Evolutionary conservation across 2,888 invertebrate genomes (phyloP), one percentile per base, ranked within the genome.

Genomic region (Melanotus villosus): DNA sequence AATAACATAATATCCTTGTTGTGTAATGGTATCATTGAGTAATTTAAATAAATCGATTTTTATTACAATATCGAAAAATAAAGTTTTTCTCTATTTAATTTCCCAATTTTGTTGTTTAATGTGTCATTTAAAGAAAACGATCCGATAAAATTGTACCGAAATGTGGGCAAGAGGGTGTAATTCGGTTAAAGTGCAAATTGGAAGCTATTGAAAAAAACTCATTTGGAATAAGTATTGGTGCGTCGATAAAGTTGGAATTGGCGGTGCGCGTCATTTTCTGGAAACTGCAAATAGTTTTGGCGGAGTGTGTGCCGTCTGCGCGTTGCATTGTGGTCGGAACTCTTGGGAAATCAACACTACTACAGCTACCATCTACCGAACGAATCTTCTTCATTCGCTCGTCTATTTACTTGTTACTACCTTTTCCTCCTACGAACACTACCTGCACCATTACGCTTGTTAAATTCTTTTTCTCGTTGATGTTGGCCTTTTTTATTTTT

Each of bases 271-370:
- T 75, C 74, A 76, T 74, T 76, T 71, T 54, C 75, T 41, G 65
- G 73, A 77, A 77, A 77, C 76, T 77, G 76, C 75, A 77, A 77
- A 77, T 77, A 74, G 74, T 74, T 75, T 72, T 72, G 68, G 72
- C 74, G 70, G 68, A 52, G 66, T 57, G 64, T 62, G 68, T 65
- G 56, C 63, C 62, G 72, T 68, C 75, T 73, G 74, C 67, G 71
- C 70, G 73, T 64, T 76, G 79, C 77, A 78, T 79, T 79, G 79
- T 79, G 79, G 77, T 78, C 71, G 63, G 78, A 77, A 73, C 79
- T 79, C 79, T 71, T 73, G 79, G 79, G 79, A 79, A 79, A 79
- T 79, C 79, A 79, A 73, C 76, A 73, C 72, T 72, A 73, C 75
- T 72, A 63, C 68, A 43, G 70, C 74, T 71, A 74, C 75, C 72